phyloP scores from a whole-genome alignment of 2,888 invertebrate species.

The Gortyna flavago region DNA sequence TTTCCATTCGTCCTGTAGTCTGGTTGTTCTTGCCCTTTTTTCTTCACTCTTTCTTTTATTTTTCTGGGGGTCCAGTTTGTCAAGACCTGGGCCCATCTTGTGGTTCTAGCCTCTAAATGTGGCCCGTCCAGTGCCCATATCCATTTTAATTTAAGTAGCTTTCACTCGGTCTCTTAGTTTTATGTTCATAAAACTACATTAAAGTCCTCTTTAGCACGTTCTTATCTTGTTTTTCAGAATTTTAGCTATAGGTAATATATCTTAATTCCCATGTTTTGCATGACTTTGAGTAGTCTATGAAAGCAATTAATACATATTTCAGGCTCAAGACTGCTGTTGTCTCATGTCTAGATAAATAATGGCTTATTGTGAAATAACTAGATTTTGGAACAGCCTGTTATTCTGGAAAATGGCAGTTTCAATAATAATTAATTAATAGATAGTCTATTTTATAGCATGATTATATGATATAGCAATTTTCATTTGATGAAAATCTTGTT shows the following conservation, averaged over 20 bases:
- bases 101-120: neutral
- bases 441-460: neutral
- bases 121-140: neutral
- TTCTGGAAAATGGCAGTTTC: neutral
- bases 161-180: neutral
- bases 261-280: neutral
- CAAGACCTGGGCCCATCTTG: neutral
- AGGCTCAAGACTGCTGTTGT: neutral
- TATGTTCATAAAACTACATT: neutral
- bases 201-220: neutral
- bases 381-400: neutral
- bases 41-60: neutral
- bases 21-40: neutral
- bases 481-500: neutral
- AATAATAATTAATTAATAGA: neutral
- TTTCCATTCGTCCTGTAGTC: neutral
- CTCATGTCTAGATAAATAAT: neutral
- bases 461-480: neutral
- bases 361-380: neutral
- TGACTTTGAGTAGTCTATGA: neutral
- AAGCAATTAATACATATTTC: constrained; percentile 12
- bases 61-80: neutral
- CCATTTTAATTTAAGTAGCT: neutral
- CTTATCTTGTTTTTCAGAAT: neutral
- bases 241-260: neutral